Conservation (phyloP, 1,140 invertebrate species). For the Formica selysi region DNA sequence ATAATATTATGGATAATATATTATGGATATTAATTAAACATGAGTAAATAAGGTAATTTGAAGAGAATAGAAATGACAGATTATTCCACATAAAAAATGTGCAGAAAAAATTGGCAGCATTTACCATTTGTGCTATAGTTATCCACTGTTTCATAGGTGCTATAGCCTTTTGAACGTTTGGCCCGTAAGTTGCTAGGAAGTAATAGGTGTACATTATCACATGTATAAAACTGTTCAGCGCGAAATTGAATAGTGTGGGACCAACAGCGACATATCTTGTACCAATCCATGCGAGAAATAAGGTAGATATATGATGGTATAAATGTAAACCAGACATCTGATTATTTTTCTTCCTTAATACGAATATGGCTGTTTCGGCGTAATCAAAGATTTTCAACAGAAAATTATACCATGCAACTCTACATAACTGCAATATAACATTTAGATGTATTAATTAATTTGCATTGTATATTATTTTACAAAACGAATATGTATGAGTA, state of each 20-base stretch:
- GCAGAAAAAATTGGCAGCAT: not conserved
- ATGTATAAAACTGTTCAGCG: conserved; percentile 78
- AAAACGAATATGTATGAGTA: not conserved
- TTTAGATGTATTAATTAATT: not conserved
- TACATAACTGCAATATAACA: not conserved
- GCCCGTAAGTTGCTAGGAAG: conserved; percentile 75
- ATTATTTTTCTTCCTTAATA: conserved; percentile 89
- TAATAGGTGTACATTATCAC: conserved; percentile 84
- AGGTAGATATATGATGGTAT: conserved; percentile 90
- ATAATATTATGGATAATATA: not conserved
- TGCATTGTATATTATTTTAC: not conserved
- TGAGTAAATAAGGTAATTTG: not conserved
- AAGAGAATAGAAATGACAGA: not conserved
- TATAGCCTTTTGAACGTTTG: conserved; percentile 71
- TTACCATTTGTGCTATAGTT: conserved; percentile 79
- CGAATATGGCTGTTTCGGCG: conserved; percentile 87
- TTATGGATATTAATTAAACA: not conserved
- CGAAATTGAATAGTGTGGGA: rapidly evolving
- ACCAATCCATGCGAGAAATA: conserved; percentile 82
- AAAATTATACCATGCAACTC: no score
- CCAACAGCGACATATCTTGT: conserved; percentile 51
- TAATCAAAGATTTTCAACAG: conserved; percentile 82
- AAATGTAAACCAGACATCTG: conserved; percentile 90
- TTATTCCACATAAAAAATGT: not conserved
- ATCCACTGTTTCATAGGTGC: conserved; percentile 72